Base-by-base conservation (phyloP, 2,113 vertebrate species). In the Trinectes maculatus region DNA sequence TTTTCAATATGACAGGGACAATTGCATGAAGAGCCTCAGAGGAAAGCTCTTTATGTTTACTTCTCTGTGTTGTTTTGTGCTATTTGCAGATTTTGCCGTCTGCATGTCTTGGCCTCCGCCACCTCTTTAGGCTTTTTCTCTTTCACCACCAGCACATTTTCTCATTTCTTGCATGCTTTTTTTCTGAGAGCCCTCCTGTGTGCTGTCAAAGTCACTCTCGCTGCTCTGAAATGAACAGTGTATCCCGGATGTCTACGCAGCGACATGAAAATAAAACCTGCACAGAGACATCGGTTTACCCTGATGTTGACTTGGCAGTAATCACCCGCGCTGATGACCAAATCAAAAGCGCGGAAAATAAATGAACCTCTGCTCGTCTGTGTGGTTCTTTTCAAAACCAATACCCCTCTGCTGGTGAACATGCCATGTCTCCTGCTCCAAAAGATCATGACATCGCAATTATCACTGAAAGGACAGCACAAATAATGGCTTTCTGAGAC, bases 291-390 rank as follows among this genome's bases (percentile, higher is more conserved):
- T 71, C 75, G 52, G 60, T 75, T 81, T 55, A 48, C 39, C 55
- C 60, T 31, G 15, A 77, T 65, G 55, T 69, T 40, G 57, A 79
- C 71, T 74, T 58, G 57, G 42, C 71, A 51, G 56, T 77, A 75
- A 84, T 72, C 19, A 21, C 43, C 62, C 66, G 40, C 62, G 18
- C 62, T 77, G 78, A 83, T 58, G 74, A 64, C 43, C 72, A 80
- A 79, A 24, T 84, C 77, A 83, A 72, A 82, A 71, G 54, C 53
- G 46, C 1, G 11, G 64, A 49, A 79, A 75, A 82, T 60, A 70
- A 82, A 86, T 78, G 56, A 71, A 80, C 73, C 26, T 53, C 39
- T 8, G 51, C 49, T 66, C 18, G n/a, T 24, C 74, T 21, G 4
- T 58, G 33, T 36, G 36, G 80, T 58, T 31, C 51, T 63, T 73